These are phyloP conservation scores for Anoplopoma fimbria DNA, from an alignment of 2,113 vertebrate genomes.

Conservation along the genomic window DNA sequence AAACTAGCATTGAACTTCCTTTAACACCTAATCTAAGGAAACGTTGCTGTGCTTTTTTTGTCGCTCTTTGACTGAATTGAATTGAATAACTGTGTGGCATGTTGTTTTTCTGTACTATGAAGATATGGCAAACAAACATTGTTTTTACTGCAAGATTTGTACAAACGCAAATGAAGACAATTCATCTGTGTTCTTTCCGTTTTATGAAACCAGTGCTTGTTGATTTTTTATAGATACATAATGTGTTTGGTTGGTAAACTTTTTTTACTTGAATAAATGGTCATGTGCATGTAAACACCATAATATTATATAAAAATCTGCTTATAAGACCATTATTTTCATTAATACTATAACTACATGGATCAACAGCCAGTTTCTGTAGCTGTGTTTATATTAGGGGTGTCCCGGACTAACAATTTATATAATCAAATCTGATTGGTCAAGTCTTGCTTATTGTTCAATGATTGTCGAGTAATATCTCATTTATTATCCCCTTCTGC, in stretches of 20 bases:
- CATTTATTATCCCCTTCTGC: background rate
- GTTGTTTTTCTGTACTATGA: background rate
- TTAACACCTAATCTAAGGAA: background rate
- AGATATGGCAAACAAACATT: background rate
- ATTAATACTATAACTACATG: background rate
- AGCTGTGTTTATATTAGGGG: too few relatives aligned
- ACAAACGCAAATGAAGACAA: background rate
- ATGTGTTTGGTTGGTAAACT: background rate
- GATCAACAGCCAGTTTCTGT: background rate
- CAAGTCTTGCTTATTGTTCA: too few relatives aligned
- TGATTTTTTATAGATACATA: background rate
- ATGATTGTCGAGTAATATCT: background rate
- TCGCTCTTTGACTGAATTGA: too few relatives aligned
- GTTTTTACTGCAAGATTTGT: background rate
- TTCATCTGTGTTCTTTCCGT: background rate
- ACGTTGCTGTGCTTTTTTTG: background rate
- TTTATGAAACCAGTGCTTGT: background rate
- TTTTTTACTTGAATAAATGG: background rate
- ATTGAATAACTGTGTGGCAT: too few relatives aligned
- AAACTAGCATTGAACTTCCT: background rate
- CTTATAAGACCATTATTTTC: background rate
- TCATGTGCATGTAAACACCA: background rate
- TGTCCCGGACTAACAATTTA: too few relatives aligned
- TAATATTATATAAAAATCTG: background rate
- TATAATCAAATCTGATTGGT: too few relatives aligned